Conservation (phyloP, 2,797 vertebrate species). For the Petrocephalus schoutedeni region DNA sequence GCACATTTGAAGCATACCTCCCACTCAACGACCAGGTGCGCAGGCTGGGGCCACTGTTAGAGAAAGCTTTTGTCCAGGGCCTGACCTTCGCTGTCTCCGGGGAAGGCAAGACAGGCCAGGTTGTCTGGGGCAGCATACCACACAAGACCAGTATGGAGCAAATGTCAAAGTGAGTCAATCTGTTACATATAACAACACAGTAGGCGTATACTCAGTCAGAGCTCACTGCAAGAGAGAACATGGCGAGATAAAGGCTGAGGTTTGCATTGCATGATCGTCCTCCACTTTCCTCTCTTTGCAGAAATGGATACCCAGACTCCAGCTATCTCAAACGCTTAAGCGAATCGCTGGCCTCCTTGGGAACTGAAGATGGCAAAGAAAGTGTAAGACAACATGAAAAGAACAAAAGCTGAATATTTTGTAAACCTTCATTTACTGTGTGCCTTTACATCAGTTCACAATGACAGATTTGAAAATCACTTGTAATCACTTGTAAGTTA, state of each 20-base stretch:
- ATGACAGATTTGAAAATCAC: neutral
- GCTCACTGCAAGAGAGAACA: neutral
- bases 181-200: neutral
- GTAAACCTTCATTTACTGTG: neutral
- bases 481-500: neutral
- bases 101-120: constrained; percentile 38
- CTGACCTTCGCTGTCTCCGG: constrained; percentile 68
- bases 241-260: neutral
- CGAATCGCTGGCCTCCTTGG: constrained; percentile 42
- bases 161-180: constrained; percentile 62
- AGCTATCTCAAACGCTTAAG: constrained; percentile 58
- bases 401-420: constrained; percentile 12
- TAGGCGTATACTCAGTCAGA: neutral
- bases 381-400: constrained; percentile 28
- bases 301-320: constrained; percentile 72
- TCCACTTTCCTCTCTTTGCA: constrained; percentile 42
- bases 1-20: constrained; percentile 65
- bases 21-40: constrained; percentile 55
- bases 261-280: neutral
- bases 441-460: neutral
- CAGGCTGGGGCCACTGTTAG: constrained; percentile 55
- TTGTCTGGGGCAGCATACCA: constrained; percentile 69
- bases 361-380: constrained; percentile 41
- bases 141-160: constrained; percentile 72
- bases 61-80: constrained; percentile 65